Percentiles rank a stretch among this genome's conserved stretches.
These are phyloP conservation scores for Carlito syrichta DNA, from an alignment of 2,113 vertebrate genomes.

Conservation along the genomic window DNA sequence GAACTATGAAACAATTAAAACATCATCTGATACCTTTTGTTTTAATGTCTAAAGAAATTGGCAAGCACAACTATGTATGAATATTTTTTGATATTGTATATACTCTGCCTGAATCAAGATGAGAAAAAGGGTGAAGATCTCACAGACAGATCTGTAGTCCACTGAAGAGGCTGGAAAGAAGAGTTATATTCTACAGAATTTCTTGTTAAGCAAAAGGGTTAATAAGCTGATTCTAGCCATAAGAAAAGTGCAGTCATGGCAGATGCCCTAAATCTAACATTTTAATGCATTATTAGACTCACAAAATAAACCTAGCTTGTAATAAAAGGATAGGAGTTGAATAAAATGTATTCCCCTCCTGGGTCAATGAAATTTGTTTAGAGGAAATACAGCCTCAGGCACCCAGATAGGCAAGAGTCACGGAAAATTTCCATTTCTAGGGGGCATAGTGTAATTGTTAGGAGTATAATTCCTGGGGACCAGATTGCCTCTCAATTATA, in stretches of 20 bases:
- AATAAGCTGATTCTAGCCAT: background rate
- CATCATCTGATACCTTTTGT: too few relatives aligned
- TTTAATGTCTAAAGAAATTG: background rate
- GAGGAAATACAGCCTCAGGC: background rate
- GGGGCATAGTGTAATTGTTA: background rate
- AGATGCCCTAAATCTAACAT: background rate
- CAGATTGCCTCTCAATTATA: background rate
- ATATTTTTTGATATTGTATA: too few relatives aligned
- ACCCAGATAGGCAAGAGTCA: background rate
- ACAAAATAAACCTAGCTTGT: background rate
- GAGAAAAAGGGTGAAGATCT: too few relatives aligned
- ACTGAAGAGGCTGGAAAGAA: too few relatives aligned
- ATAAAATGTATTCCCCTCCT: background rate
- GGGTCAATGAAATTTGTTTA: background rate
- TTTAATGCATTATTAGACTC: background rate
- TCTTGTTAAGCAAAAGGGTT: background rate
- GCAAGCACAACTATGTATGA: background rate
- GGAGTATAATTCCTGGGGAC: background rate
- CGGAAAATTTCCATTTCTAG: background rate
- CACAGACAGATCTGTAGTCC: too few relatives aligned
- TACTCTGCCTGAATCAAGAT: too few relatives aligned
- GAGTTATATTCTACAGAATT: too few relatives aligned
- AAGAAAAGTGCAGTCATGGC: background rate
- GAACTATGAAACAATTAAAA: background rate
- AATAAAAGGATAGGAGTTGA: background rate